A percentile compares a stretch with the other conserved stretches of the same genome.
Evolutionary conservation across 2,797 vertebrate species (phyloP).

Genomic region (Coranthus polyacanthus): DNA sequence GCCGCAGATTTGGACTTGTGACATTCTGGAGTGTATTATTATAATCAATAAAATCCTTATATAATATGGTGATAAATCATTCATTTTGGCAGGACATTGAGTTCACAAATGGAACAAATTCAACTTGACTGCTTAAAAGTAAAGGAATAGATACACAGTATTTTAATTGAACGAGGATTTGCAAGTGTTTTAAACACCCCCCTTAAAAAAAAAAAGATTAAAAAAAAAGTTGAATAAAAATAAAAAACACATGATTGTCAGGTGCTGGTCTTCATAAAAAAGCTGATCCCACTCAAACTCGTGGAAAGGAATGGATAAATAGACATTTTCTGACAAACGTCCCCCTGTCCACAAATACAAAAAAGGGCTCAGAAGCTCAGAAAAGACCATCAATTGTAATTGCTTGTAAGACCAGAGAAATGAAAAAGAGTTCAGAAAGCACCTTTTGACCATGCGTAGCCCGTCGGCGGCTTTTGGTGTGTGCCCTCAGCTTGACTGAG

Average conservation of each 20-base stretch:
- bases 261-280: too few relatives aligned
- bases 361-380: conserved; percentile 14
- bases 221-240: too few relatives aligned
- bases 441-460: conserved; percentile 51
- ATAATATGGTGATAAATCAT: background rate
- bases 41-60: conserved; percentile 28
- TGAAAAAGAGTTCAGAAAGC: conserved; percentile 43
- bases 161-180: conserved; percentile 1
- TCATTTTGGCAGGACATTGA: background rate
- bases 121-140: background rate
- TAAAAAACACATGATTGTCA: too few relatives aligned
- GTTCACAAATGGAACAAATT: conserved; percentile 10
- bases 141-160: background rate
- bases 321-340: too few relatives aligned
- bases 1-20: conserved; percentile 23
- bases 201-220: too few relatives aligned
- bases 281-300: too few relatives aligned
- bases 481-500: conserved; percentile 49
- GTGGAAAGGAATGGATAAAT: too few relatives aligned
- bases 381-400: conserved; percentile 31
- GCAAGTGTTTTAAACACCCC: conserved; percentile 4
- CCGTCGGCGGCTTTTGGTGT: conserved; percentile 48
- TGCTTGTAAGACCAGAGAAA: conserved; percentile 12
- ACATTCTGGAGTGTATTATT: conserved; percentile 13
- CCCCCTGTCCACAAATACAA: too few relatives aligned